Conservation (phyloP, 1,140 invertebrate genomes). For the Zophobas atratus region DNA sequence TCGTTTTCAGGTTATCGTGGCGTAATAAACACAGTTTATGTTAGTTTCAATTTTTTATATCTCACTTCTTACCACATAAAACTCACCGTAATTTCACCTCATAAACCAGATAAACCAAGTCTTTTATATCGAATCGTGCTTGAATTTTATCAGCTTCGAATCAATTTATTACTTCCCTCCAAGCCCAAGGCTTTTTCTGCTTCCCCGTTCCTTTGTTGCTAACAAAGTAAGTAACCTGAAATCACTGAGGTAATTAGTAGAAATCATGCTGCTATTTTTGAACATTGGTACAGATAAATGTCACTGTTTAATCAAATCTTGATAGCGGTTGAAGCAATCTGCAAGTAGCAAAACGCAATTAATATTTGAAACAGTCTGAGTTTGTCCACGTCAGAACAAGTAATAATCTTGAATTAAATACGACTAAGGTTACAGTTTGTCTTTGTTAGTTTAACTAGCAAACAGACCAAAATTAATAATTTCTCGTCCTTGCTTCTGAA, state of each 20-base stretch:
- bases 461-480: conserved; percentile 35
- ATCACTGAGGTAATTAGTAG: no score
- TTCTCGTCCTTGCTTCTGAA: conserved; percentile 1
- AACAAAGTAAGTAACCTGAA: no score
- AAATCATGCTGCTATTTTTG: no score
- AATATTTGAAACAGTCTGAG: conserved; percentile 30
- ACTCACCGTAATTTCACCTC: neutral
- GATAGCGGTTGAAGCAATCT: conserved; percentile 9
- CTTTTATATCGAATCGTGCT: neutral
- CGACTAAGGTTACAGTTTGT: conserved; percentile 36
- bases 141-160: neutral
- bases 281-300: neutral
- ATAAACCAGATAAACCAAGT: conserved; percentile 1
- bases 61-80: conserved; percentile 10
- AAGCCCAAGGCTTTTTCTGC: no score
- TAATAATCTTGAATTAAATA: conserved; percentile 43
- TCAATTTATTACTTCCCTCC: neutral
- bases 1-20: neutral
- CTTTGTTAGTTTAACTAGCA: conserved; percentile 35
- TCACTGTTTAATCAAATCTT: conserved; percentile 19
- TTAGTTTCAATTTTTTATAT: neutral
- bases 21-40: conserved; percentile 4
- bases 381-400: conserved; percentile 29
- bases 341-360: conserved; percentile 30
- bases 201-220: no score